phyloP scores from a whole-genome alignment of 2,797 vertebrate genomes.

The Heteromormyrus szaboi region DNA sequence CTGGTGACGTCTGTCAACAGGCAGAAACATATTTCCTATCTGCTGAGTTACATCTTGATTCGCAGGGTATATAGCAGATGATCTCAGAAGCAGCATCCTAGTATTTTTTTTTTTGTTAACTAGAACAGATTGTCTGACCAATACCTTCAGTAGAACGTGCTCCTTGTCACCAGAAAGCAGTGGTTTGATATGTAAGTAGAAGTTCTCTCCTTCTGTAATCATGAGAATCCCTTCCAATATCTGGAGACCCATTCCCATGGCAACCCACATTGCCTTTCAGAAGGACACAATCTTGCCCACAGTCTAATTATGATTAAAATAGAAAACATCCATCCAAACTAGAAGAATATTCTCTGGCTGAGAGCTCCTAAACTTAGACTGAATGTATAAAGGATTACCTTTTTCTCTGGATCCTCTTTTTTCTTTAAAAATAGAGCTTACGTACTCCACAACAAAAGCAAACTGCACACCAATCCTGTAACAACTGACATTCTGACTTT shows the following conservation, averaged over 20 bases:
- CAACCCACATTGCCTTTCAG: conserved; percentile 1
- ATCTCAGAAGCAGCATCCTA: not conserved
- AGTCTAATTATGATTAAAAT: conserved; percentile 1
- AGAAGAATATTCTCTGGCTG: not conserved
- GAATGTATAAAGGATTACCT: not conserved
- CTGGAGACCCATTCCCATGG: not conserved
- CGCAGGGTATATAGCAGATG: not conserved
- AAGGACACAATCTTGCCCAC: not conserved
- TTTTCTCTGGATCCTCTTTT: not conserved
- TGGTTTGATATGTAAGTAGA: not conserved
- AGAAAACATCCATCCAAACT: not conserved
- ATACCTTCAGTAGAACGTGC: not conserved
- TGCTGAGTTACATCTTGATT: not conserved
- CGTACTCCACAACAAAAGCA: not conserved
- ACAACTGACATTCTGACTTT: not conserved
- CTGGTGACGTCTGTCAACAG: not conserved
- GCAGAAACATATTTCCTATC: not conserved
- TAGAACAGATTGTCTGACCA: not conserved
- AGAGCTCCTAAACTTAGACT: not conserved
- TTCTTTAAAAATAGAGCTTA: not conserved
- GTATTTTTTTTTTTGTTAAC: not conserved
- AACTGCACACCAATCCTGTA: not conserved
- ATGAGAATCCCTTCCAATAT: not conserved
- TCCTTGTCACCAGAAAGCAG: not conserved
- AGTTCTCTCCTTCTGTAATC: not conserved